These are phyloP conservation scores for Bambusicola thoracicus DNA, from an alignment of 2,113 vertebrate species.

Conservation along the genomic window DNA sequence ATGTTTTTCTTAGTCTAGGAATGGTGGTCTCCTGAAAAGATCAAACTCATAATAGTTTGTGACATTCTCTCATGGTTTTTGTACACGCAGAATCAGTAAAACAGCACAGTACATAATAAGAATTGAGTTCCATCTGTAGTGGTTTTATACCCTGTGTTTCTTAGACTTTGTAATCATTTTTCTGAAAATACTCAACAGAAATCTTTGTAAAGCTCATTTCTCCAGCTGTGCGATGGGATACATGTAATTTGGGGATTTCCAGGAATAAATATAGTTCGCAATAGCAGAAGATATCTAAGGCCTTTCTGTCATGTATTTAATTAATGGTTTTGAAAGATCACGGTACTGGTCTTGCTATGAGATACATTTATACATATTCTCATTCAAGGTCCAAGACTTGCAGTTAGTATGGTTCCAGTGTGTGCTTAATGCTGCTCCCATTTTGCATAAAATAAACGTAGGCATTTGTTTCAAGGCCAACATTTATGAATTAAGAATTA, in stretches of 20 bases:
- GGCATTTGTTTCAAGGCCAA: not conserved
- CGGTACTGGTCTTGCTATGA: not conserved
- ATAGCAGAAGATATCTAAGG: not conserved
- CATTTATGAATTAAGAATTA: not conserved
- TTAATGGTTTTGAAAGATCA: not conserved
- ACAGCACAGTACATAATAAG: not conserved
- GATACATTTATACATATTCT: not conserved
- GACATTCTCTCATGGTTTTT: not conserved
- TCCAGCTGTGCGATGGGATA: not conserved
- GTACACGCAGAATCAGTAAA: not conserved
- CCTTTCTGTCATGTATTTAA: not conserved
- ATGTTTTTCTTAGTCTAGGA: not conserved
- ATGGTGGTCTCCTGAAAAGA: slow-evolving; percentile 18
- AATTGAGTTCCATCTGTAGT: not conserved
- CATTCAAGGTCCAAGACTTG: not conserved
- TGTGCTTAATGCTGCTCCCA: not conserved
- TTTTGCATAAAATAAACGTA: not conserved
- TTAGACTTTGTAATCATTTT: not conserved
- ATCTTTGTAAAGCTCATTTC: not conserved
- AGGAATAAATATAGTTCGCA: not conserved
- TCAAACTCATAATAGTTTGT: not conserved
- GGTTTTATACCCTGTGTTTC: slow-evolving; percentile 17
- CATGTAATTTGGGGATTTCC: not conserved
- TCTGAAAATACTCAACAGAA: not conserved
- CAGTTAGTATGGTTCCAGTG: not conserved